phyloP scores from a whole-genome alignment of 2,888 invertebrate species.

The Polietes domitor region DNA sequence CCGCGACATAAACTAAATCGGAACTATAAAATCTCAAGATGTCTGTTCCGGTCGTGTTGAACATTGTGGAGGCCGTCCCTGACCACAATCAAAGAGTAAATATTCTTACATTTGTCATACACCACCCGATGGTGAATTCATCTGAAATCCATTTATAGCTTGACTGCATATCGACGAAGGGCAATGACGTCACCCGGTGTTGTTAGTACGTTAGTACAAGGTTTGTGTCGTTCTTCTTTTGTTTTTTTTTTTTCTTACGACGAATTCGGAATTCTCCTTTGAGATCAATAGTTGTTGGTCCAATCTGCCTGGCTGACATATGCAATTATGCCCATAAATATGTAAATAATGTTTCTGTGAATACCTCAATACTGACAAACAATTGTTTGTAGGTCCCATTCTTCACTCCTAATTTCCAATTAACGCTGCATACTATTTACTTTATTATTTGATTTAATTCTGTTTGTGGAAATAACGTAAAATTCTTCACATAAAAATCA shows the following conservation, averaged over 20 bases:
- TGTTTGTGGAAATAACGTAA: too few species aligned
- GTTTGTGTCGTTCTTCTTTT: neutral
- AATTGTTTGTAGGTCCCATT: too few species aligned
- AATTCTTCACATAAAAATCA: too few species aligned
- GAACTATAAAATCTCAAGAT: conserved; percentile 66
- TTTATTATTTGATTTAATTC: too few species aligned
- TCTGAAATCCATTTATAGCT: neutral
- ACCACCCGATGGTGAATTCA: conserved; percentile 23
- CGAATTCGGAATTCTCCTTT: neutral
- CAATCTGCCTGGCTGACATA: too few species aligned
- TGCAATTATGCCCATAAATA: too few species aligned
- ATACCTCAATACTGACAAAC: too few species aligned
- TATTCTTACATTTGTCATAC: conserved; percentile 51
- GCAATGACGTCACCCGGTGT: conserved; percentile 1
- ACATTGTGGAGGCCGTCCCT: conserved; percentile 69
- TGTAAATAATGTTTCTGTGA: too few species aligned
- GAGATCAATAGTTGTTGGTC: neutral
- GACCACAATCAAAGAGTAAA: conserved; percentile 77
- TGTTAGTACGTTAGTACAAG: neutral
- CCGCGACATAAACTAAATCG: neutral
- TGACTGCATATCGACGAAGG: neutral
- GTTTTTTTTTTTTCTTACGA: neutral
- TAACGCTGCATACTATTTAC: too few species aligned
- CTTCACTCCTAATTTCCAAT: too few species aligned
- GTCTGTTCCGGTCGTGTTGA: conserved; percentile 77